Percentiles rank a stretch among this genome's conserved stretches.
Evolutionary conservation across 2,797 vertebrate species (phyloP).

Genomic region (Epinephelus coioides): DNA sequence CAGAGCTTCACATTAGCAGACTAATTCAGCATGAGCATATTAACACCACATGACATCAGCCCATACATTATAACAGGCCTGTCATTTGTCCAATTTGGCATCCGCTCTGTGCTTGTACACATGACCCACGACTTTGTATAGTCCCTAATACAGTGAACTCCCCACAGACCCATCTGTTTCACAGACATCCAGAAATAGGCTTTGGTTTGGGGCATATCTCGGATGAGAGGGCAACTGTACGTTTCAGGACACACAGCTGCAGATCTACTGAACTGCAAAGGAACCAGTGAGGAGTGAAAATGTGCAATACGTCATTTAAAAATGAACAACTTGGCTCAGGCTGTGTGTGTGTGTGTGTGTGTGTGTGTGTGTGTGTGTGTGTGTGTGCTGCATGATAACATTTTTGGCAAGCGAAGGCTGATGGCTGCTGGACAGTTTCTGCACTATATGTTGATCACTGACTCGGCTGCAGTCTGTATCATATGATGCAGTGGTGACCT

Average conservation of each 20-base stretch:
- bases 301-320: constrained; percentile 56
- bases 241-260: constrained; percentile 73
- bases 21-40: neutral
- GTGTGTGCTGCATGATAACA: constrained; percentile 23
- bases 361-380: neutral
- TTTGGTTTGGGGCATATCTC: constrained; percentile 53
- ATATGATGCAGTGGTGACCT: constrained; percentile 4
- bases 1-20: constrained; percentile 1
- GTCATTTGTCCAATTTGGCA: constrained; percentile 31
- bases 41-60: neutral
- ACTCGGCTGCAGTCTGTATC: constrained; percentile 9
- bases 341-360: constrained; percentile 1
- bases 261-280: constrained; percentile 67
- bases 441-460: constrained; percentile 33
- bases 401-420: constrained; percentile 34
- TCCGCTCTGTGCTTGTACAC: neutral
- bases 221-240: constrained; percentile 60
- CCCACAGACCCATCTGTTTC: constrained; percentile 48
- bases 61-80: neutral
- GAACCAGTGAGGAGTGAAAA: constrained; percentile 71
- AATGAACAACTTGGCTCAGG: constrained; percentile 53
- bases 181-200: constrained; percentile 61
- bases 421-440: constrained; percentile 35
- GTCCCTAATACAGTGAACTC: constrained; percentile 24
- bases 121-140: constrained; percentile 15